These are phyloP conservation scores for Labia minor DNA, from an alignment of 2,888 invertebrate genomes.

Conservation along the genomic window DNA sequence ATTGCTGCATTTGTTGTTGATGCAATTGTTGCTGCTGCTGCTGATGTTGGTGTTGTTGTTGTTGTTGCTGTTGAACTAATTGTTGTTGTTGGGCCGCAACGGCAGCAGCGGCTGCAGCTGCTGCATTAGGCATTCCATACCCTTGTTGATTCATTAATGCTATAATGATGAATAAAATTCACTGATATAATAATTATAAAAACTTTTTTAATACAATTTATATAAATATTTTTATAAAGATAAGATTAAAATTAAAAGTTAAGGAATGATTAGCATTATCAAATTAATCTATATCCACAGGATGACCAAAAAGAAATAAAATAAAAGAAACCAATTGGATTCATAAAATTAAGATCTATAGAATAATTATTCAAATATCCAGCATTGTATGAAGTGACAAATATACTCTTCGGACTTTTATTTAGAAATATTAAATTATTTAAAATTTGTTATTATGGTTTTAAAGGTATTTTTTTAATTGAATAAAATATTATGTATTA, in stretches of 20 bases:
- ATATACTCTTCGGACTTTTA: no score
- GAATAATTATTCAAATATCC: no score
- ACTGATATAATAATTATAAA: neutral
- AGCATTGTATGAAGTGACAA: no score
- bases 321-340: no score
- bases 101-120: constrained; percentile 33
- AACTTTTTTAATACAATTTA: neutral
- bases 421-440: no score
- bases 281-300: no score
- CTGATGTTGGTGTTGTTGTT: constrained; percentile 34
- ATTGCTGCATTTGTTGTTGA: constrained; percentile 18
- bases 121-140: constrained; percentile 34
- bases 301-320: no score
- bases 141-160: constrained; percentile 49
- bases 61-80: constrained; percentile 35
- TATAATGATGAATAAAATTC: constrained; percentile 23
- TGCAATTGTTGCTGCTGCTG: constrained; percentile 30
- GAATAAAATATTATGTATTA: no score
- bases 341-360: no score
- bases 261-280: no score
- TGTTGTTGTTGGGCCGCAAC: constrained; percentile 30
- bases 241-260: neutral
- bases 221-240: neutral
- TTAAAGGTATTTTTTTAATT: no score
- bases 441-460: no score